Conservation (phyloP, 2,888 invertebrate species). For the Epistrophe grossulariae region DNA sequence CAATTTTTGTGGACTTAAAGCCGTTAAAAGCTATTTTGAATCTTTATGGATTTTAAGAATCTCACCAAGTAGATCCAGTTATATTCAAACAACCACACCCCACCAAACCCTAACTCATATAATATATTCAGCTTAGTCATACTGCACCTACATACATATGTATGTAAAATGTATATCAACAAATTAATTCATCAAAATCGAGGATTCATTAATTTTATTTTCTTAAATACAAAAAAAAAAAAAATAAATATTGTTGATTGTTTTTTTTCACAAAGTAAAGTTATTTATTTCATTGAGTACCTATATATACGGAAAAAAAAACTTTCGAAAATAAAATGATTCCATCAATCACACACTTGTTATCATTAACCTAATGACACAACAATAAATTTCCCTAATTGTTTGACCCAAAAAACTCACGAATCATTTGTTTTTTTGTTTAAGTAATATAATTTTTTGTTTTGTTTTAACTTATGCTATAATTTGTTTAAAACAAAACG, state of each 20-base stretch:
- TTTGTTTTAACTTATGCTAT: not conserved
- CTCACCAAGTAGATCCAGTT: not conserved
- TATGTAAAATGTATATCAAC: not conserved
- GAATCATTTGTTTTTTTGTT: constrained; percentile 34
- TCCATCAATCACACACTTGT: constrained; percentile 74
- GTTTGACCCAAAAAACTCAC: constrained; percentile 73
- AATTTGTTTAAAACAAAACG: constrained; percentile 55
- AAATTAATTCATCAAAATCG: constrained; percentile 38
- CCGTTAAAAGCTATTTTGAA: too few relatives aligned
- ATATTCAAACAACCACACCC: constrained; percentile 16
- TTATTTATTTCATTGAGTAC: not conserved
- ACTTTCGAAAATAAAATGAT: constrained; percentile 66
- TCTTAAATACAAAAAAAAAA: not conserved
- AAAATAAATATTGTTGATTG: not conserved
- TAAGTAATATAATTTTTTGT: not conserved
- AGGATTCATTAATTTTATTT: constrained; percentile 28
- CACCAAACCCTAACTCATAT: not conserved
- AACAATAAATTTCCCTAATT: constrained; percentile 74
- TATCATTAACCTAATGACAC: constrained; percentile 75
- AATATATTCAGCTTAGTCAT: not conserved
- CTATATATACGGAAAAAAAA: not conserved
- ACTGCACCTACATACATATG: constrained; percentile 4
- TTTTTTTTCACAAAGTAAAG: not conserved
- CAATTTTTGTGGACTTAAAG: too few relatives aligned
- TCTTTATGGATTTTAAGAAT: too few relatives aligned